Percentiles rank a stretch among this genome's conserved stretches.
Conservation (phyloP, 2,113 vertebrate genomes). For the Tetrax tetrax region DNA sequence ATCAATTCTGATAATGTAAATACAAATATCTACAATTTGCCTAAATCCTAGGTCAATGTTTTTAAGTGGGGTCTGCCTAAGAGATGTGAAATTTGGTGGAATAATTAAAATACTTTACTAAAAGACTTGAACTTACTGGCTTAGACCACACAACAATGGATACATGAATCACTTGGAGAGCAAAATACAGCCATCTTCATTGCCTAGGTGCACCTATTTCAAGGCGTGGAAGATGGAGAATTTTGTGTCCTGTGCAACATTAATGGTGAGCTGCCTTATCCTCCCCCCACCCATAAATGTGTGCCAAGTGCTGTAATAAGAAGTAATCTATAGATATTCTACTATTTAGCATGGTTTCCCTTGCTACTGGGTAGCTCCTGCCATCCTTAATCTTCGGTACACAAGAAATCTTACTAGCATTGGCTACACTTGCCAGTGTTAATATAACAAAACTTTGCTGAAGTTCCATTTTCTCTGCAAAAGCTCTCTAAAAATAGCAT, state of each 20-base stretch:
- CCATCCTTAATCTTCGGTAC: not conserved
- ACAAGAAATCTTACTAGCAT: not conserved
- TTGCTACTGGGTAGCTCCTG: not conserved
- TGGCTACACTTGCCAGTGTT: not conserved
- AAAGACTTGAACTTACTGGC: not conserved
- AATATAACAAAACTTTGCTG: not conserved
- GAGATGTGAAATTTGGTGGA: not conserved
- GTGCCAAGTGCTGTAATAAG: not conserved
- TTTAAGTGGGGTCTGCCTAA: fast-evolving
- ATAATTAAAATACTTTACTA: not conserved
- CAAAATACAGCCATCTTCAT: not conserved
- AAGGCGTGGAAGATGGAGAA: not conserved
- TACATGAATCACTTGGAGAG: fast-evolving
- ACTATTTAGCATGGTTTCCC: not conserved
- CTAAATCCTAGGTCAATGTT: not conserved
- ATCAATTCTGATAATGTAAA: not conserved
- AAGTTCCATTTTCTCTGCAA: not conserved
- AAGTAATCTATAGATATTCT: not conserved
- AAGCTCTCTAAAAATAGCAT: not conserved
- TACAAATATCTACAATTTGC: not conserved
- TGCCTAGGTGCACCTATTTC: not conserved
- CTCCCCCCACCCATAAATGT: not conserved
- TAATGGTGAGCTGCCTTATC: not conserved
- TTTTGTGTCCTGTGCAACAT: fast-evolving
- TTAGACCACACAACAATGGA: not conserved